These are phyloP conservation scores for Teleogryllus occipitalis DNA, from an alignment of 1,140 invertebrate species.

Conservation along the genomic window DNA sequence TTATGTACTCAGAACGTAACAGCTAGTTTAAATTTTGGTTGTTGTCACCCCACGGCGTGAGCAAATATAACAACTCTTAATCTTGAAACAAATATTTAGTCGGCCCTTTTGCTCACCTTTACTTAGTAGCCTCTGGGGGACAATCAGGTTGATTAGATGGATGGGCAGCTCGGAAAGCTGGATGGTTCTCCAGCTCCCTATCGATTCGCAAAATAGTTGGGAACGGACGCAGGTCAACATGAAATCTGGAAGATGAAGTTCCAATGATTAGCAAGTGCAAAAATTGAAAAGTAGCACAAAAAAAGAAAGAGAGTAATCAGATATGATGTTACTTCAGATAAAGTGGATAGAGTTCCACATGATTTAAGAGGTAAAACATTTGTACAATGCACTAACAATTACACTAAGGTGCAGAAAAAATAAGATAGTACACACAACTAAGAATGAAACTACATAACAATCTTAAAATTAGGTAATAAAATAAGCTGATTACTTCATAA, in stretches of 20 bases:
- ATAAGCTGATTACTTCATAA: too few species aligned
- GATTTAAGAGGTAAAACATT: too few species aligned
- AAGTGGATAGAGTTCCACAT: neutral
- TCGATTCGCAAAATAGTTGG: slow-evolving; percentile 82
- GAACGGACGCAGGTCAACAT: slow-evolving; percentile 81
- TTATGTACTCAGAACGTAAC: neutral
- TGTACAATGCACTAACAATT: too few species aligned
- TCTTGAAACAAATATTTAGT: neutral
- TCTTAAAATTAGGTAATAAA: too few species aligned
- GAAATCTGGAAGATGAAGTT: slow-evolving; percentile 52
- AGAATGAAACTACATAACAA: too few species aligned
- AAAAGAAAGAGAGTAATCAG: neutral
- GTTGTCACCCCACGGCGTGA: neutral
- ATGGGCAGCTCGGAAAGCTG: slow-evolving; percentile 79
- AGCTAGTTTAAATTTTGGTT: neutral
- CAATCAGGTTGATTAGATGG: slow-evolving; percentile 86
- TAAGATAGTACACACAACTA: too few species aligned
- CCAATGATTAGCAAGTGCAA: too few species aligned
- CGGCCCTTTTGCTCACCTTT: slow-evolving; percentile 28
- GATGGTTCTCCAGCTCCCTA: slow-evolving; percentile 74
- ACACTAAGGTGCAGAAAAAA: too few species aligned
- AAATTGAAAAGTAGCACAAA: neutral
- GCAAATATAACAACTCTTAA: neutral
- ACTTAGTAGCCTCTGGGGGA: slow-evolving; percentile 73
- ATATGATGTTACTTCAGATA: neutral